Evolutionary conservation across 1,140 invertebrate genomes (phyloP), one percentile per base, ranked within the genome.

Genomic region (Zophobas atratus): DNA sequence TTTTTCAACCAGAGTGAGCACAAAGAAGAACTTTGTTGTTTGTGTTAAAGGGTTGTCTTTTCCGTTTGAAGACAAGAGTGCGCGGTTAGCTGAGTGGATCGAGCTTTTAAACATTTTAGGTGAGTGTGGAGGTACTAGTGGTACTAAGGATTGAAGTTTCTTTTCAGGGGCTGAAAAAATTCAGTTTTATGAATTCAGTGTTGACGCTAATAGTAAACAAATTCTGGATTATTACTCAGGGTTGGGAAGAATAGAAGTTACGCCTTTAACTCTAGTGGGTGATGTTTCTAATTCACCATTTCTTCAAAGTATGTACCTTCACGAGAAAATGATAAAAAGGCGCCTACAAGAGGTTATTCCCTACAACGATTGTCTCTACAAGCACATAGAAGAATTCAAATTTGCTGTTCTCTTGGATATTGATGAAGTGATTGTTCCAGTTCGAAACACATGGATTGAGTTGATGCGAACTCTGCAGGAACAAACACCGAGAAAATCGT

Each of bases 281-380:
- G 94, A 95, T 0, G 95, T 96, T 82, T 96, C 97, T 0, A 98
- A 98, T 84, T 89, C 95, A 8, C 95, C 94, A 0, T 92, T 92
- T 0, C 93, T 97, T 56, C 93, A 96, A 81, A 94, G 97, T 84
- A 89, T 96, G 85, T 98, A 96, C 82, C 89, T 97, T 1, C 94
- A 94, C 55, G 94, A 95, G 84, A 96, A 95, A 85, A 92, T 93
- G 1, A 96, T 94, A 82, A 92, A 97, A 86, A 98, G 98, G 85
- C 89, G 97, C 2, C 95, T 97, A 83, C 97, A 97, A 20, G 97
- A 98, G 85, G 89, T 98, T 49, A 97, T 98, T 80, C 96, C 97
- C 0, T 98, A 98, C 88, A 98, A 98, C 86, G 97, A 98, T 85
- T 98, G 97, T 84, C 88, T 98, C 1, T 98, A 98, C 87, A 93